Percentiles rank a stretch among this genome's conserved stretches.
phyloP scores from a whole-genome alignment of 2,113 vertebrate species.

The Pollachius pollachius region DNA sequence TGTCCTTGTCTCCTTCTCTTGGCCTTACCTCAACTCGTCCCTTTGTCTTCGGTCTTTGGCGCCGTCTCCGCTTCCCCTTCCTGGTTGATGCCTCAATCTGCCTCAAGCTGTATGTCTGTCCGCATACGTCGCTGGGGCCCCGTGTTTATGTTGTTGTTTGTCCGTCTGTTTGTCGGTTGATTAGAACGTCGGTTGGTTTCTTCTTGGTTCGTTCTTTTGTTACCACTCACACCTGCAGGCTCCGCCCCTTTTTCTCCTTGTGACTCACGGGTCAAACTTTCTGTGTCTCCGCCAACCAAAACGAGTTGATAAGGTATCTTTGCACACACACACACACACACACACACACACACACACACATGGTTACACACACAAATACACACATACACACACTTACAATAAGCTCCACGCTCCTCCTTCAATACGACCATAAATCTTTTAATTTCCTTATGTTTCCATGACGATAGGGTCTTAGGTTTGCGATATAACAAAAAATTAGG shows the following conservation, averaged over 20 bases:
- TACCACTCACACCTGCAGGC: conserved; percentile 4
- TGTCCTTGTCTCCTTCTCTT: neutral
- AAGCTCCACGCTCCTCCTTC: too few species aligned
- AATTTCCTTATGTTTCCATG: too few species aligned
- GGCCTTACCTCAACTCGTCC: neutral
- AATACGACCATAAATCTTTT: too few species aligned
- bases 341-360: too few species aligned
- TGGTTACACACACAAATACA: too few species aligned
- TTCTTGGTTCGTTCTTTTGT: neutral
- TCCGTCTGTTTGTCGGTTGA: neutral
- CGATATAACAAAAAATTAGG: too few species aligned
- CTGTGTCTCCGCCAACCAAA: conserved; percentile 28
- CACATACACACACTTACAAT: too few species aligned
- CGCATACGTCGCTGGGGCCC: too few species aligned
- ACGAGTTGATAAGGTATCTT: conserved; percentile 29
- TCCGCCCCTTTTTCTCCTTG: conserved; percentile 48
- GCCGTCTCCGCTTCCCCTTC: neutral
- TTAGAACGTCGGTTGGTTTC: neutral
- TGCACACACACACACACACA: neutral
- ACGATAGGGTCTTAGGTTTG: too few species aligned
- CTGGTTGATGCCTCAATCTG: neutral
- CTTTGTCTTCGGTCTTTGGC: neutral
- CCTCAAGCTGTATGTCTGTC: too few species aligned
- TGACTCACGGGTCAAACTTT: conserved; percentile 31
- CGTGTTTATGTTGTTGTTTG: too few species aligned